Evolutionary conservation across 2,888 invertebrate genomes (phyloP).

Genomic region (Diarsia brunnea): DNA sequence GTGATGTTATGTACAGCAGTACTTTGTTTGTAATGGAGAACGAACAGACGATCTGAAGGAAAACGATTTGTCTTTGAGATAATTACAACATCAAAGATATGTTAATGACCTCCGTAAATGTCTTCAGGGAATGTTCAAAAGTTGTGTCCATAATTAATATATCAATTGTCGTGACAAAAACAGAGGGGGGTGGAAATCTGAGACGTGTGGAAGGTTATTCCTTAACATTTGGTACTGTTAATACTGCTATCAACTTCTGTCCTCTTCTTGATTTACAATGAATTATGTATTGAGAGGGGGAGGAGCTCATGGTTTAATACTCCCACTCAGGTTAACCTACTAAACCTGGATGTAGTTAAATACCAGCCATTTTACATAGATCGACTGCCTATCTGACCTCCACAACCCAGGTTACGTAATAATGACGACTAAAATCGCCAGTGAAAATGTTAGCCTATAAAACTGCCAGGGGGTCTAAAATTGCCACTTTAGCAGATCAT

Average conservation of each 20-base stretch:
- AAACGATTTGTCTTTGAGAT: background rate
- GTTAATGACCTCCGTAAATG: background rate
- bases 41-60: background rate
- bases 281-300: no score
- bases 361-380: no score
- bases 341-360: no score
- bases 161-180: background rate
- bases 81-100: background rate
- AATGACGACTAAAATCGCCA: background rate
- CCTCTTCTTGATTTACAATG: background rate
- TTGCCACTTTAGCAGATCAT: no score
- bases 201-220: background rate
- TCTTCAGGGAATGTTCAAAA: background rate
- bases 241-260: background rate
- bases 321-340: no score
- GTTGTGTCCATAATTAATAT: background rate
- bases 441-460: slow-evolving; percentile 12
- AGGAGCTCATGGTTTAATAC: no score
- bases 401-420: no score
- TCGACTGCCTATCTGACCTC: no score
- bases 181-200: background rate
- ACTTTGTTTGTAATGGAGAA: background rate
- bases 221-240: no score
- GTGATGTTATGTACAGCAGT: background rate
- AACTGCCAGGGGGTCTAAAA: no score